Evolutionary conservation across 1,140 invertebrate genomes (phyloP), one percentile per base, ranked within the genome.

Genomic region (Wiebesia pumilae): DNA sequence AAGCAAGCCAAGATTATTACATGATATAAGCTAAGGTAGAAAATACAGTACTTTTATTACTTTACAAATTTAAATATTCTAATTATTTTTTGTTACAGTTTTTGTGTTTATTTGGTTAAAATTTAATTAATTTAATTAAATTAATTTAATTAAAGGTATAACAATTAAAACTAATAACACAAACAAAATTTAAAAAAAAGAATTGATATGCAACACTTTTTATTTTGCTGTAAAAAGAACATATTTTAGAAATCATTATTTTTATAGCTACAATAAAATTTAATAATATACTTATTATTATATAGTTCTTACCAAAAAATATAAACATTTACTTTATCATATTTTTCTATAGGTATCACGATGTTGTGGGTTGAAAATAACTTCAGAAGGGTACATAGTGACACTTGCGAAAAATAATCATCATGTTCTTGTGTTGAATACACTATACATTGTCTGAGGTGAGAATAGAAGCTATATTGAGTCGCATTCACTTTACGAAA

Each of bases 401-500:
- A 99, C 98, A 81, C 94, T 99, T 93, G 98, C 98, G 90, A 99
- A 99, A 95, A 99, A 99, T 95, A 99, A 99, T 95, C 98, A 99
- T 94, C 98, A 99, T 94, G 98, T 99, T 89, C 96, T 99, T 92
- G 97, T 99, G 90, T 95, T 99, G 90, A 98, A 99, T 95, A 99
- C 98, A 69, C 96, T 98, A 90, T 98, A 98, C 95, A 98, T 98
- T 95, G 95, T 97, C 93, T 97, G 96, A 96, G 92, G 92, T 92
- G 91, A 91, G 90, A 91, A 88, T 89, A 92, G 90, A 83, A 58
- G 43, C 71, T 87, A 69, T 33, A 47, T 87, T 77, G 81, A 30
- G 67, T 71, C 47, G 54, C 62, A 62, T 38, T 62, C 35, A 58
- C 40, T 77, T 86, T 33, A 7, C 51, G 62, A 80, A 9, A 71